Conservation (phyloP, 1,140 invertebrate genomes). For the Elysia chlorotica region DNA sequence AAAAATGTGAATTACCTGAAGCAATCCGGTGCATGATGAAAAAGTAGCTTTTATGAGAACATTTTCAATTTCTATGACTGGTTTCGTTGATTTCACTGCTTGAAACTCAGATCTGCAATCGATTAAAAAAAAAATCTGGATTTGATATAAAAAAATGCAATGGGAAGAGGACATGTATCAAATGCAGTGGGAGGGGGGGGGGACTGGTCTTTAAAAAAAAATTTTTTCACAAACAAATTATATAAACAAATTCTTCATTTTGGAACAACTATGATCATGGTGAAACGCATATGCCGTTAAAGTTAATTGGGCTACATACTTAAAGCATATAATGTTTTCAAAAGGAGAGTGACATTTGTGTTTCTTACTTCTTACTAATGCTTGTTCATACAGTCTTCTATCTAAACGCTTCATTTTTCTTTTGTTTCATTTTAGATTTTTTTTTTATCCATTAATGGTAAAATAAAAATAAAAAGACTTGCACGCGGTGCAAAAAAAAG, state of each 20-base stretch:
- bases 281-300: neutral
- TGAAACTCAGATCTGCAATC: slow-evolving; percentile 16
- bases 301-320: neutral
- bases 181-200: neutral
- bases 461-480: too few relatives aligned
- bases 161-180: neutral
- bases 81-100: slow-evolving; percentile 10
- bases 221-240: too few relatives aligned
- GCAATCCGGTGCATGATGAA: slow-evolving; percentile 37
- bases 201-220: slow-evolving; percentile 12
- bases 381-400: too few relatives aligned
- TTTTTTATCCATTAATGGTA: too few relatives aligned
- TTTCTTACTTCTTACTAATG: too few relatives aligned
- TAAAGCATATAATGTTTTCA: neutral
- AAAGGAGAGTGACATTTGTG: too few relatives aligned
- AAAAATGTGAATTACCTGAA: slow-evolving; percentile 34
- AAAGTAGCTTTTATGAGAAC: slow-evolving; percentile 33
- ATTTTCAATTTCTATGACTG: slow-evolving; percentile 28
- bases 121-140: neutral
- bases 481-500: too few relatives aligned
- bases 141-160: neutral
- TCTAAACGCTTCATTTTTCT: too few relatives aligned
- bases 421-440: too few relatives aligned
- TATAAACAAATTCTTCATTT: too few relatives aligned
- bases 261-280: too few relatives aligned